Evolutionary conservation across 2,797 vertebrate genomes (phyloP).

Genomic region (Phyllotis vaccarum): DNA sequence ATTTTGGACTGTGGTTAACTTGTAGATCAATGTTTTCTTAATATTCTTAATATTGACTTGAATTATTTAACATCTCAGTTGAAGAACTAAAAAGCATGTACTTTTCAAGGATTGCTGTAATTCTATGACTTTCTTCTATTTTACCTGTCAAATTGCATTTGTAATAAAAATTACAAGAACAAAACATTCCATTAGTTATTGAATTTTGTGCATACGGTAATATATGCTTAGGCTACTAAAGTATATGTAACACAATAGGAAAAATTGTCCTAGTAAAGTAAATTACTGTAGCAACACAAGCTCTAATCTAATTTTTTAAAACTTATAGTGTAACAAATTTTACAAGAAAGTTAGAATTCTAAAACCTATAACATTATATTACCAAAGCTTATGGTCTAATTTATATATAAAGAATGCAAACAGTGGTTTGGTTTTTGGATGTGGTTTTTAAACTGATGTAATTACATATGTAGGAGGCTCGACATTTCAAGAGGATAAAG

Average conservation of each 20-base stretch:
- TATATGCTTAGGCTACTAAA: not conserved
- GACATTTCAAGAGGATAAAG: not conserved
- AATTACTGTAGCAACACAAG: slow-evolving; percentile 1
- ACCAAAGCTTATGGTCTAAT: slow-evolving; percentile 26
- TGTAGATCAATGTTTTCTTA: slow-evolving; percentile 19
- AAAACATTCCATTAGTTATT: not conserved
- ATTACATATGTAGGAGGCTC: not conserved
- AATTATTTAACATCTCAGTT: slow-evolving; percentile 49
- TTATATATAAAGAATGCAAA: slow-evolving; percentile 12
- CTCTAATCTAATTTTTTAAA: not conserved
- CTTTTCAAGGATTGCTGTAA: not conserved
- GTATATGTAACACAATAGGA: not conserved
- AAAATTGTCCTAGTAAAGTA: not conserved
- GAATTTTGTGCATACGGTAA: not conserved
- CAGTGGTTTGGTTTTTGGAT: slow-evolving; percentile 5
- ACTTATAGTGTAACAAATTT: slow-evolving; percentile 16
- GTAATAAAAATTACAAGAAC: not conserved
- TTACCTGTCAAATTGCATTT: not conserved
- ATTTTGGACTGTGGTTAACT: not conserved
- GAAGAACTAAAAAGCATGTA: not conserved
- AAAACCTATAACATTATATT: not conserved
- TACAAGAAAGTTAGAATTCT: not conserved
- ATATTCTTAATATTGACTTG: slow-evolving; percentile 6
- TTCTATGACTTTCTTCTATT: slow-evolving; percentile 13
- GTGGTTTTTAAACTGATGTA: not conserved